Evolutionary conservation across 2,113 vertebrate genomes (phyloP).

Genomic region (Hepsetus odoe): DNA sequence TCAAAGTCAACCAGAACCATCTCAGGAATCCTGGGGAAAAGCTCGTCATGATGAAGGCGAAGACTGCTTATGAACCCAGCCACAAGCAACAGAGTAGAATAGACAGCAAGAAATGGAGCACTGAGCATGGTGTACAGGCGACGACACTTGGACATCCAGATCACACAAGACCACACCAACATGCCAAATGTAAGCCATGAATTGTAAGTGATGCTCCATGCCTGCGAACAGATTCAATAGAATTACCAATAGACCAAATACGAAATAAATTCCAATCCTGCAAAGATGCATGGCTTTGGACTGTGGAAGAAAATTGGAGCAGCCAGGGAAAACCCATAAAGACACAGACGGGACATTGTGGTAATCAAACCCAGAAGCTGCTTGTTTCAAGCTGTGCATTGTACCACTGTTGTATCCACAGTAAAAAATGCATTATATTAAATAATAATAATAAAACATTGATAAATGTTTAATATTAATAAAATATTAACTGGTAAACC

Average conservation of each 20-base stretch:
- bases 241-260: not conserved
- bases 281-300: no score
- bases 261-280: no score
- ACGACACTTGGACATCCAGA: slow-evolving; percentile 76
- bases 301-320: no score
- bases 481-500: no score
- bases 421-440: no score
- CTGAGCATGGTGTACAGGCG: slow-evolving; percentile 79
- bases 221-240: slow-evolving; percentile 47
- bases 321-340: no score
- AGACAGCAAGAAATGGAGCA: slow-evolving; percentile 80
- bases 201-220: slow-evolving; percentile 78
- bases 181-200: slow-evolving; percentile 79
- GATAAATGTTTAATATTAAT: no score
- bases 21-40: slow-evolving; percentile 70
- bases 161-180: slow-evolving; percentile 80
- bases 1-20: slow-evolving; percentile 78
- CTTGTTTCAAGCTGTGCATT: no score
- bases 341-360: no score
- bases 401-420: no score
- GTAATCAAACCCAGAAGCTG: no score
- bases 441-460: no score
- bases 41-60: slow-evolving; percentile 72
- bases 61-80: slow-evolving; percentile 76
- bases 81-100: slow-evolving; percentile 76